Conservation (phyloP, 1,140 invertebrate genomes). For the Branchinecta lynchi region DNA sequence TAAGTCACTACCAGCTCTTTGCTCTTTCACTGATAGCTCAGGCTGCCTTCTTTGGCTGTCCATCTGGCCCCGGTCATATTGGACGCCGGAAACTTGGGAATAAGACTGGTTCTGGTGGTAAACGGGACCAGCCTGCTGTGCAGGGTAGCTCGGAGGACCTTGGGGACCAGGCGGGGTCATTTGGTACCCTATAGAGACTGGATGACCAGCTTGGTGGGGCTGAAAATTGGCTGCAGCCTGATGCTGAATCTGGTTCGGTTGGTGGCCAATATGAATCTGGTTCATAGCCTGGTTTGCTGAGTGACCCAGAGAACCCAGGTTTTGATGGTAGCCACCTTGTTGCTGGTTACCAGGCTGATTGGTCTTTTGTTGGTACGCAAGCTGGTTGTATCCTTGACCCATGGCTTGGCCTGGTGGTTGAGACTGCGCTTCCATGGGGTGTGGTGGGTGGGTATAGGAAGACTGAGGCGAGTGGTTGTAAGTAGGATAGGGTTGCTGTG, state of each 20-base stretch:
- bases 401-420: constrained; percentile 25
- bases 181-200: no score
- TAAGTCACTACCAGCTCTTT: constrained; percentile 18
- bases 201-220: no score
- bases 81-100: constrained; percentile 16
- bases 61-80: constrained; percentile 5
- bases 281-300: not conserved
- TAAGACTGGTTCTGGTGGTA: constrained; percentile 17
- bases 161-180: no score
- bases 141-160: no score
- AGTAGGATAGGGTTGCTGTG: constrained; percentile 31
- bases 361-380: constrained; percentile 9
- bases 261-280: not conserved
- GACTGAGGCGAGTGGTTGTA: constrained; percentile 28
- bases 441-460: constrained; percentile 26
- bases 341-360: constrained; percentile 15
- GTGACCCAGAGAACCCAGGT: no score
- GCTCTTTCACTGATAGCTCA: constrained; percentile 20
- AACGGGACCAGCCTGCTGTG: no score
- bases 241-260: not conserved
- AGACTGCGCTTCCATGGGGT: constrained; percentile 32
- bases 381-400: constrained; percentile 19
- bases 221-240: not conserved
- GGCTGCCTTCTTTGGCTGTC: constrained; percentile 21
- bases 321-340: not conserved